These are phyloP conservation scores for Brienomyrus brachyistius DNA, from an alignment of 2,113 vertebrate genomes.

Conservation along the genomic window DNA sequence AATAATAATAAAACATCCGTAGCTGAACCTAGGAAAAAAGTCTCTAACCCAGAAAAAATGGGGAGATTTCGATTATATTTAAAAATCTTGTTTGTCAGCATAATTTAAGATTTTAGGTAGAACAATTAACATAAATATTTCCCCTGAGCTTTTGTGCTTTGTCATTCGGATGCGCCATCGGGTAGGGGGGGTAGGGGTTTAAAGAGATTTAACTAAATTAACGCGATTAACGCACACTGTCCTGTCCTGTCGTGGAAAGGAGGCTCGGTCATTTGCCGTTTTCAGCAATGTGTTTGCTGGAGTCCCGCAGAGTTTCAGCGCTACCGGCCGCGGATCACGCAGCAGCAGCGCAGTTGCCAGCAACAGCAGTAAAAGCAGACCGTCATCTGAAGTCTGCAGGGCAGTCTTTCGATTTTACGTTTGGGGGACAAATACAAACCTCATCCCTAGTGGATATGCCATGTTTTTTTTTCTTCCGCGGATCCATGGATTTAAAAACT, in stretches of 20 bases:
- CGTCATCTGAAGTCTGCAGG: not conserved
- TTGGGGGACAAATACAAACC: conserved; percentile 44
- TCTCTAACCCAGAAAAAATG: not conserved
- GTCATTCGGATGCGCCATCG: not conserved
- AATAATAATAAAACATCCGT: not conserved
- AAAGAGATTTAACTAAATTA: not conserved
- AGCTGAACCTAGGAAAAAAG: not conserved
- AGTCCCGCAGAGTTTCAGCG: conserved; percentile 4
- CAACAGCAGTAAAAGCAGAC: not conserved
- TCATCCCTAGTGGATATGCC: conserved; percentile 50
- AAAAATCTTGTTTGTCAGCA: not conserved
- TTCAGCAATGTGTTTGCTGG: conserved; percentile 19
- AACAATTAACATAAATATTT: not conserved
- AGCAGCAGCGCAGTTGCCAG: conserved; percentile 9
- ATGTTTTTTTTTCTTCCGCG: conserved; percentile 40
- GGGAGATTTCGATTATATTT: not conserved
- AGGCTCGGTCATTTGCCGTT: conserved; percentile 20
- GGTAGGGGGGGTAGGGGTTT: not conserved
- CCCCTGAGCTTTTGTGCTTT: not conserved
- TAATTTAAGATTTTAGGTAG: not conserved
- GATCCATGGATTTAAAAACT: conserved; percentile 35
- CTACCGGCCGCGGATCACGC: conserved; percentile 37
- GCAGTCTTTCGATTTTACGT: conserved; percentile 27
- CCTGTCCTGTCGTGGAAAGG: not conserved
- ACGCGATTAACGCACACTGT: not conserved